Base-by-base conservation (phyloP, 1,140 invertebrate genomes). In the Dolichoris vasculosae region DNA sequence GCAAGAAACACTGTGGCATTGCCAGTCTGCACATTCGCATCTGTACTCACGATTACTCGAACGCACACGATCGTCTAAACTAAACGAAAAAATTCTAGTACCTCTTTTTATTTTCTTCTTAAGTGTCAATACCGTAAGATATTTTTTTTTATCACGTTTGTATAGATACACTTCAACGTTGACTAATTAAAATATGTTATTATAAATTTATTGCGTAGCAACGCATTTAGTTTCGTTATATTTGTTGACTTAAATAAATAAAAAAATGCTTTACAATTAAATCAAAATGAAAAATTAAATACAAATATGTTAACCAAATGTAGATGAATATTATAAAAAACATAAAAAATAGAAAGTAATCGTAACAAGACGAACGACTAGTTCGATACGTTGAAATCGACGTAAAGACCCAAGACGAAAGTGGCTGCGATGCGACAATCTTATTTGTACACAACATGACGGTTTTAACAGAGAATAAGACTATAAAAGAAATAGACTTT, bases 371-470 rank as follows among this genome's bases (percentile, higher is more conserved):
- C 30, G 89, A 89, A 87, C 89, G 90, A 91, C 91, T 91, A 89
- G 91, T 91, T 88, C 89, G 85, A 80, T 89, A 87, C 87, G 88
- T 86, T 85, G 85, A 84, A 43, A 88, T 88, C 84, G 80, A 73
- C 48, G 82, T 40, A 40, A 71, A 71, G 35, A 26, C 38, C n/a
- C 38, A 73, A 73, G 51, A 26, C n/a, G 6, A 48, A 79, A 55
- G 51, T 46, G 51, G n/a, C 51, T 79, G 46, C 59, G 79, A 81
- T 90, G 91, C 92, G 92, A 93, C 90, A 92, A 92, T 89, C 92
- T 93, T 91, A 93, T 93, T 93, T 93, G 92, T 93, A 91, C 91
- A 79, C 91, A 88, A 91, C 89, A 46, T 69, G 67, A 40, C 11
- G 88, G 89, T 89, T 91, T 90, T 89, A 86, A 90, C 86, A 83